Evolutionary conservation across 2,888 invertebrate genomes (phyloP).

Genomic region (Rotaria sp.): DNA sequence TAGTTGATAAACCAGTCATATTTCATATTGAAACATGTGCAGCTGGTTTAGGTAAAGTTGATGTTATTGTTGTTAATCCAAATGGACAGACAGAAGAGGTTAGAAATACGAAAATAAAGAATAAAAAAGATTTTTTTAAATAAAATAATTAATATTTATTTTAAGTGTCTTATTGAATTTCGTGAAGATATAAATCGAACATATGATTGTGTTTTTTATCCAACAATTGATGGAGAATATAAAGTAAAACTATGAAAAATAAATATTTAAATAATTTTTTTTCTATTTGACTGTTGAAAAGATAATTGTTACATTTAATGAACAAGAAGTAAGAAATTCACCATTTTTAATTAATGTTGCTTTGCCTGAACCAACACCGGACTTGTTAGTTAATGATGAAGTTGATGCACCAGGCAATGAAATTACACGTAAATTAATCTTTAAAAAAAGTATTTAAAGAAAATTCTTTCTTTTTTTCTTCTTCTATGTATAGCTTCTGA

Average conservation of each 20-base stretch:
- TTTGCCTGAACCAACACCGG: neutral
- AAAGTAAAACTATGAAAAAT: constrained; percentile 54
- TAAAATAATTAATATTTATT: neutral
- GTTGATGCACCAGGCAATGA: neutral
- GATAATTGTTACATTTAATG: constrained; percentile 67
- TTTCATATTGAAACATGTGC: constrained; percentile 81
- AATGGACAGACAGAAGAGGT: constrained; percentile 58
- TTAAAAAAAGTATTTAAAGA: neutral
- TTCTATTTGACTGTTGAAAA: constrained; percentile 37
- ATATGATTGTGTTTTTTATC: constrained; percentile 72
- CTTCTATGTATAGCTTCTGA: neutral
- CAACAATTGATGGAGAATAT: constrained; percentile 69
- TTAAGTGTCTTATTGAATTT: constrained; percentile 68
- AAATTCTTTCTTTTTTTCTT: neutral
- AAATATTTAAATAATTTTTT: neutral
- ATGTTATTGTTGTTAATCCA: constrained; percentile 64
- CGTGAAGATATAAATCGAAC: constrained; percentile 76
- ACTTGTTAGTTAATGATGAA: neutral
- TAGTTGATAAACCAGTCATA: constrained; percentile 71
- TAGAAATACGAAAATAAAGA: constrained; percentile 42
- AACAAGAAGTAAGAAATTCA: constrained; percentile 72
- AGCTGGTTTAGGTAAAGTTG: constrained; percentile 71
- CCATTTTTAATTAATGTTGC: constrained; percentile 70
- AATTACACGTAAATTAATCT: neutral
- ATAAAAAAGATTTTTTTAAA: neutral